These are phyloP conservation scores for Trichoplusia ni DNA, from an alignment of 1,140 invertebrate genomes.

Conservation along the genomic window DNA sequence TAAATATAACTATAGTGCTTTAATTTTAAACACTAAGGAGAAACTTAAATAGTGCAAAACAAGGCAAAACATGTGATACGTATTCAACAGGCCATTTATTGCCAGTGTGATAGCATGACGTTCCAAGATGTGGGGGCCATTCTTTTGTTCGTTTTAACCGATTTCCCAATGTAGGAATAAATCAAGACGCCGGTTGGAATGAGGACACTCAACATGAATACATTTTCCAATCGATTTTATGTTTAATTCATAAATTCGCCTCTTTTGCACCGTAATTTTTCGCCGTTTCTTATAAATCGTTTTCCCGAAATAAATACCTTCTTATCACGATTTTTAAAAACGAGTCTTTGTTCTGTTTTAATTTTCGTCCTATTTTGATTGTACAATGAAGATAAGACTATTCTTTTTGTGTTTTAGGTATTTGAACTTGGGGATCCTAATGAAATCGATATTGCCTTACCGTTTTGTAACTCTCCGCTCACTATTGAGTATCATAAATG, in stretches of 20 bases:
- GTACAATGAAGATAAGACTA: not conserved
- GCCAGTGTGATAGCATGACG: not conserved
- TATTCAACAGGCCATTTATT: conserved; percentile 2
- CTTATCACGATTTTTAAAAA: not conserved
- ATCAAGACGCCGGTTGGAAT: conserved; percentile 42
- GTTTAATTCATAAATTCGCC: conserved; percentile 50
- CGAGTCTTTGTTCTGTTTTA: not conserved
- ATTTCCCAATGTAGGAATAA: conserved; percentile 49
- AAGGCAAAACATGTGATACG: not conserved
- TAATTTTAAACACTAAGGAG: no score
- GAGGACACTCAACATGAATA: conserved; percentile 46
- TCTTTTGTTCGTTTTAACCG: conserved; percentile 19
- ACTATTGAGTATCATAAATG: no score
- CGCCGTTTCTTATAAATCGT: not conserved
- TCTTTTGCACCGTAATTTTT: conserved; percentile 17
- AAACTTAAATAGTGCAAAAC: no score
- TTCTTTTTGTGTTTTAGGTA: no score
- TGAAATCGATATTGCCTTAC: no score
- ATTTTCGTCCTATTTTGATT: not conserved
- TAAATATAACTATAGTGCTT: no score
- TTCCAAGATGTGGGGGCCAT: not conserved
- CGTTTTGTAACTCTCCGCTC: no score
- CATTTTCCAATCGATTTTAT: conserved; percentile 46
- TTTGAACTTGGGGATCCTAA: no score
- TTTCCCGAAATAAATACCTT: not conserved